Conservation (phyloP, 2,888 invertebrate genomes). For the Cosmia pyralina region DNA sequence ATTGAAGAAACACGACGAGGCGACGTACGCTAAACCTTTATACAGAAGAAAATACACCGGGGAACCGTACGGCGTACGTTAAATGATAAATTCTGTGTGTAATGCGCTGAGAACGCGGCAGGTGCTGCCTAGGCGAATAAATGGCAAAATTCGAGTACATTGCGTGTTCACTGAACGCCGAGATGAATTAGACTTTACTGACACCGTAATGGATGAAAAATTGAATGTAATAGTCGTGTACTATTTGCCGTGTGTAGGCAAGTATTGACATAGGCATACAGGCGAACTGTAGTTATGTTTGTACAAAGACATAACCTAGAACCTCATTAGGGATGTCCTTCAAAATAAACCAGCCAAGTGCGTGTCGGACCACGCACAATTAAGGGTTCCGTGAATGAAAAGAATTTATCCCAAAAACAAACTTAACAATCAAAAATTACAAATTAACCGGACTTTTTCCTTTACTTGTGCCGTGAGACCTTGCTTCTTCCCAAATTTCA, state of each 20-base stretch:
- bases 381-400: too few species aligned
- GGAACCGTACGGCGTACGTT: conserved; percentile 24
- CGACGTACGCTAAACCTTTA: conserved; percentile 22
- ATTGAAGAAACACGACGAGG: conserved; percentile 22
- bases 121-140: conserved; percentile 41
- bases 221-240: conserved; percentile 11
- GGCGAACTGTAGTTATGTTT: conserved; percentile 27
- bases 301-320: conserved; percentile 9
- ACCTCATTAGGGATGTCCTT: conserved; percentile 22
- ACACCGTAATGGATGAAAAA: conserved; percentile 23
- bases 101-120: conserved; percentile 53
- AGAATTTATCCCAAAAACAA: too few species aligned
- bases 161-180: conserved; percentile 24
- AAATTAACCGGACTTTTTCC: too few species aligned
- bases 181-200: conserved; percentile 29
- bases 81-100: conserved; percentile 58
- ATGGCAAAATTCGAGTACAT: conserved; percentile 41
- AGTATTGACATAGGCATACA: conserved; percentile 33
- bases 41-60: conserved; percentile 40
- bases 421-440: too few species aligned
- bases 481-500: too few species aligned
- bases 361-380: too few species aligned
- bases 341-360: background rate
- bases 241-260: conserved; percentile 11
- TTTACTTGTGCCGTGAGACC: too few species aligned